phyloP scores from a whole-genome alignment of 2,797 vertebrate species.

The Calcarius lapponicus region DNA sequence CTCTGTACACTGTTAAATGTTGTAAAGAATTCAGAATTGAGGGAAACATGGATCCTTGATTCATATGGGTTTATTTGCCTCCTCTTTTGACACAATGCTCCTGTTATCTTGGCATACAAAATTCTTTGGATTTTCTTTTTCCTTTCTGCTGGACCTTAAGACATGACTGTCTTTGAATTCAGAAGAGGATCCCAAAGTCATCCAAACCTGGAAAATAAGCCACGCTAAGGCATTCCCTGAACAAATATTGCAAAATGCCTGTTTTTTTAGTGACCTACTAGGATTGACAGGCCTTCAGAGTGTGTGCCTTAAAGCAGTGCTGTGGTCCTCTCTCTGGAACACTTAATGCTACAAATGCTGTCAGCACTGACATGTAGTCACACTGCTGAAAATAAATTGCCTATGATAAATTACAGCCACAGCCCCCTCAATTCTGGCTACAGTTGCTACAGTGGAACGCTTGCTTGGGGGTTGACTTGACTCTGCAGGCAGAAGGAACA shows the following conservation, averaged over 20 bases:
- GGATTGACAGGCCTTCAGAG: not conserved
- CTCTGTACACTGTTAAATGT: not conserved
- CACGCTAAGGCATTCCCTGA: not conserved
- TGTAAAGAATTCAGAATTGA: not conserved
- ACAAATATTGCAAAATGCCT: not conserved
- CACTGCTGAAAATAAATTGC: conserved; percentile 10
- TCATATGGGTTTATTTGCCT: not conserved
- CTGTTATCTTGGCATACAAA: not conserved
- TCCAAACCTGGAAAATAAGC: not conserved
- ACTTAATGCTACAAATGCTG: not conserved
- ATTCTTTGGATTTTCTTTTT: not conserved
- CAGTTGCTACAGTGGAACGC: not conserved
- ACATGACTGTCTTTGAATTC: not conserved
- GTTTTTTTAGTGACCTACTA: not conserved
- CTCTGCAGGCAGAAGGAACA: not conserved
- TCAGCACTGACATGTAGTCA: not conserved
- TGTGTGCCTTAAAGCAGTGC: not conserved
- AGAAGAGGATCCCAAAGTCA: not conserved
- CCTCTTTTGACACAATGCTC: not conserved
- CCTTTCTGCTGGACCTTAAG: not conserved
- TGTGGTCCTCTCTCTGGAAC: not conserved
- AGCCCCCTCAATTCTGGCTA: not conserved
- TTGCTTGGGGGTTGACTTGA: not conserved
- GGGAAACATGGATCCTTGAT: not conserved
- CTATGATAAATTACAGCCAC: not conserved